Conservation (phyloP, 2,113 vertebrate species). For the Brachypodius melanocephalos region DNA sequence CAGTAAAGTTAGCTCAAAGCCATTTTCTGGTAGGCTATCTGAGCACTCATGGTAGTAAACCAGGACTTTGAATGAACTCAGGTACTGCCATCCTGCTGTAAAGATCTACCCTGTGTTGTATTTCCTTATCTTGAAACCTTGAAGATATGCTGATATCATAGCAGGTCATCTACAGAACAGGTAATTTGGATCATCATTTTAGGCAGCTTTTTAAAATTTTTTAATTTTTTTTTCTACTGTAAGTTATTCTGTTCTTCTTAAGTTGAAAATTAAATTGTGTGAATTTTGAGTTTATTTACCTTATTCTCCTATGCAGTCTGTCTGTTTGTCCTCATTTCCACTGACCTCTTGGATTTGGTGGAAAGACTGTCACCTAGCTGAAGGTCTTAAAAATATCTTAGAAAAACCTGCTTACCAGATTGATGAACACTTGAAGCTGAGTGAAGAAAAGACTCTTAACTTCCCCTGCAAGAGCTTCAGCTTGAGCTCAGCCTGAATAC, state of each 20-base stretch:
- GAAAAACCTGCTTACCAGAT: background rate
- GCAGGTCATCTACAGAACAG: background rate
- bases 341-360: background rate
- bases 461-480: background rate
- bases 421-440: background rate
- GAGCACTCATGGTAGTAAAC: constrained; percentile 3
- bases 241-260: background rate
- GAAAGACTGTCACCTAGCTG: background rate
- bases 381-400: background rate
- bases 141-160: background rate
- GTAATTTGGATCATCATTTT: background rate
- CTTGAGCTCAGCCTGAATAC: background rate
- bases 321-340: background rate
- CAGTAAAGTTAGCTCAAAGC: constrained; percentile 31
- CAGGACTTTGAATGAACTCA: background rate
- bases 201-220: background rate
- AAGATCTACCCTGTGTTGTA: background rate
- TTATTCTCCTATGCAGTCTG: background rate
- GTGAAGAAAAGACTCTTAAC: background rate
- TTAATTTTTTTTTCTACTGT: background rate
- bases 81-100: constrained; percentile 10
- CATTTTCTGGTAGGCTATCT: background rate
- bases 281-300: background rate
- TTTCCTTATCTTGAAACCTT: constrained; percentile 43
- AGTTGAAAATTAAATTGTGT: background rate